Conservation (phyloP, 1,140 invertebrate species). For the Bombus affinis region DNA sequence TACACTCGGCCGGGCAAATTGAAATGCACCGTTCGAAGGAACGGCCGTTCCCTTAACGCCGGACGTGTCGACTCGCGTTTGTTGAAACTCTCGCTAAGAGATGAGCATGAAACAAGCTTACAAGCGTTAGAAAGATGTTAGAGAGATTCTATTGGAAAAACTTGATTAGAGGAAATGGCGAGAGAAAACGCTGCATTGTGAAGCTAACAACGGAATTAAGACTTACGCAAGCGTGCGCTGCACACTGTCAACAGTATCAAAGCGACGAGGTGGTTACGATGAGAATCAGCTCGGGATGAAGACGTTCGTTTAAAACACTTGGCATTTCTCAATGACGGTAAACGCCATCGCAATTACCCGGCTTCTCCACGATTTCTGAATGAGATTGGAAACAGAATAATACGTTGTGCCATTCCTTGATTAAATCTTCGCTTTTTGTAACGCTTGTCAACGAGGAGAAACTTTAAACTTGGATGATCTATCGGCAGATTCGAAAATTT, state of each 20-base stretch:
- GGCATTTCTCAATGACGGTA: conserved; percentile 45
- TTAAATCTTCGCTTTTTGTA: not conserved
- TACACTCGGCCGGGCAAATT: not conserved
- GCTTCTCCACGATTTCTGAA: conserved; percentile 20
- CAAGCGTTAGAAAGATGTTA: not conserved
- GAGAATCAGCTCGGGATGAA: conserved; percentile 47
- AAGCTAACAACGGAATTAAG: not conserved
- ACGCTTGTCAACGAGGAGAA: not conserved
- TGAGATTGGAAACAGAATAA: conserved; percentile 12
- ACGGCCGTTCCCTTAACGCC: not conserved
- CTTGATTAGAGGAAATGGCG: not conserved
- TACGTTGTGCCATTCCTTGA: not conserved
- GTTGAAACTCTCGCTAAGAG: not conserved
- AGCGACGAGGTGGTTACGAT: conserved; percentile 20
- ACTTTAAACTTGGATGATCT: no score
- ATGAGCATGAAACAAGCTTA: not conserved
- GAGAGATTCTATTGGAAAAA: not conserved
- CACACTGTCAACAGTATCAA: conserved; percentile 12
- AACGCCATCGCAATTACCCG: conserved; percentile 34
- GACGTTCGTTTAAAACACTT: conserved; percentile 51
- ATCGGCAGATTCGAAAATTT: no score
- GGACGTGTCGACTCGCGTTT: not conserved
- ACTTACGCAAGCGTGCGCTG: conserved; percentile 47
- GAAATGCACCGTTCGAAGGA: not conserved
- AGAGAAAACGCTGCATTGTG: not conserved